phyloP scores from a whole-genome alignment of 2,888 invertebrate genomes.

The Caprella mutica region DNA sequence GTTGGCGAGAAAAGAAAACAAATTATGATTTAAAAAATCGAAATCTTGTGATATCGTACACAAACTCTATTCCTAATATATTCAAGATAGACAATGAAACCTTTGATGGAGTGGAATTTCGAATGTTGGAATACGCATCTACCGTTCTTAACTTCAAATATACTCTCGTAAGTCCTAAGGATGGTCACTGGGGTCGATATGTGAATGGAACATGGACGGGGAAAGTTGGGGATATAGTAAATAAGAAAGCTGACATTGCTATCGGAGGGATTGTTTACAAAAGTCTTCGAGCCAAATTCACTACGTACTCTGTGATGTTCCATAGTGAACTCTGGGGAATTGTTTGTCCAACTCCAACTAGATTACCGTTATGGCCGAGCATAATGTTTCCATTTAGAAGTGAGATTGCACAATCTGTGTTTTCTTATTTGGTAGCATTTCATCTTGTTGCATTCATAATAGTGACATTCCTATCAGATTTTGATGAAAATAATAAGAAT shows the following conservation, averaged over 20 bases:
- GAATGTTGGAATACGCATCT: conserved; percentile 19
- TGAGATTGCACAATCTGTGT: conserved; percentile 15
- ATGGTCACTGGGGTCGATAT: conserved; percentile 22
- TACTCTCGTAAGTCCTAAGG: conserved; percentile 13
- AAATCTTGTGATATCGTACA: conserved; percentile 16
- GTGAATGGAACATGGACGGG: conserved; percentile 28
- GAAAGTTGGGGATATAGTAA: conserved; percentile 20
- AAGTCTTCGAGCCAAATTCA: conserved; percentile 4
- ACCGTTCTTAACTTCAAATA: conserved; percentile 23
- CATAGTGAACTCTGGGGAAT: conserved; percentile 28
- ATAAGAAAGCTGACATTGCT: conserved; percentile 18
- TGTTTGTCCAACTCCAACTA: conserved; percentile 19
- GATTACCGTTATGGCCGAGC: conserved; percentile 25
- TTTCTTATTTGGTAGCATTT: conserved; percentile 14
- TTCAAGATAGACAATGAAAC: conserved; percentile 7
- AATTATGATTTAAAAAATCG: conserved; percentile 4
- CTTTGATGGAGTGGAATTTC: conserved; percentile 24
- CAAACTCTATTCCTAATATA: conserved; percentile 25
- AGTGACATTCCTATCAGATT: background rate
- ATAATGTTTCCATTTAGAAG: conserved; percentile 29
- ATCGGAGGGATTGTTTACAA: conserved; percentile 26
- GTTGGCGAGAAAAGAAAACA: background rate
- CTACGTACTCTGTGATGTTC: conserved; percentile 19
- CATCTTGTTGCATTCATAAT: conserved; percentile 17
- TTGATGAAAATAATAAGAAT: background rate